These are phyloP conservation scores for Aricia artaxerxes DNA, from an alignment of 2,888 invertebrate genomes.

Conservation along the genomic window DNA sequence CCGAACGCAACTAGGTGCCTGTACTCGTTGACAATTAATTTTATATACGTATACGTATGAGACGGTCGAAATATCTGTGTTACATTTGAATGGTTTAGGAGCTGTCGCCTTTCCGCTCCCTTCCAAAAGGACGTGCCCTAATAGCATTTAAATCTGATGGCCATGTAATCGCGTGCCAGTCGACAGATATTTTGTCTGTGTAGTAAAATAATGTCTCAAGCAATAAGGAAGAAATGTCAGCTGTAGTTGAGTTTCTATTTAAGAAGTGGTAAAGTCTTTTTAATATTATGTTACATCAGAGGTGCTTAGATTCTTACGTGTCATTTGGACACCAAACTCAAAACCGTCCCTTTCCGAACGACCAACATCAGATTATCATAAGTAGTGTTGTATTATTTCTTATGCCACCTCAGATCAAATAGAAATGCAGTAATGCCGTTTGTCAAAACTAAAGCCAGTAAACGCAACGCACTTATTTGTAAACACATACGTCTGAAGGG, in stretches of 20 bases:
- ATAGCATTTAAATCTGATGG: neutral
- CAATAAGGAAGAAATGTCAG: neutral
- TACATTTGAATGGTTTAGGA: too few relatives aligned
- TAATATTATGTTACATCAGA: neutral
- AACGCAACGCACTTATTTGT: too few relatives aligned
- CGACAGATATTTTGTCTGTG: neutral
- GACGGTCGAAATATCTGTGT: neutral
- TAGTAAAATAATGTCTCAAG: neutral
- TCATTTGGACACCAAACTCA: neutral
- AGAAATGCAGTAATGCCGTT: too few relatives aligned
- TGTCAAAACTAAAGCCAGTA: too few relatives aligned
- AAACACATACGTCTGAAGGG: too few relatives aligned
- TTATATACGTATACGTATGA: neutral
- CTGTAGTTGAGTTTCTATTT: neutral
- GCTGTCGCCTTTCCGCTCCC: neutral
- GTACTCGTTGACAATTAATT: neutral
- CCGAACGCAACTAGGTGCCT: constrained; percentile 57
- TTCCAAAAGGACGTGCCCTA: neutral
- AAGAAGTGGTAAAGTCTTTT: neutral
- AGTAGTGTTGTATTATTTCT: neutral
- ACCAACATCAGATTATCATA: neutral
- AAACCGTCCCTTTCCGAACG: neutral
- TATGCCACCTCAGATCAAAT: too few relatives aligned
- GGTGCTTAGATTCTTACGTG: neutral
- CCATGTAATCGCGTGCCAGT: neutral